These are phyloP conservation scores for Nestor notabilis DNA, from an alignment of 2,113 vertebrate genomes.

Conservation along the genomic window DNA sequence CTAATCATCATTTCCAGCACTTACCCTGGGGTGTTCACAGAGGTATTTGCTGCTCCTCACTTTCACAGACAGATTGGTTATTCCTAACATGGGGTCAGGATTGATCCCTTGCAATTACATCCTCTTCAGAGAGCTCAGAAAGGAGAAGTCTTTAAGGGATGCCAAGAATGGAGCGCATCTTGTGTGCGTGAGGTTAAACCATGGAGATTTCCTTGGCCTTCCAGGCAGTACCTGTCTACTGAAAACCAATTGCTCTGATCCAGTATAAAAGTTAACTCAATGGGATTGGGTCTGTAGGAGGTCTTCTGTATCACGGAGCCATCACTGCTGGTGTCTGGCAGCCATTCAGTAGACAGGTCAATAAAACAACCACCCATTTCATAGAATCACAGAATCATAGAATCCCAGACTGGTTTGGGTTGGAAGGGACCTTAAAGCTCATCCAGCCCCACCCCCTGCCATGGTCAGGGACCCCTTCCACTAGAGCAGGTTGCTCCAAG, in stretches of 20 bases:
- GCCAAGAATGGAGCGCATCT: neutral
- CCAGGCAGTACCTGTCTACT: neutral
- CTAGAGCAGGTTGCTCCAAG: too few relatives aligned
- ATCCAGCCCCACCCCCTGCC: too few relatives aligned
- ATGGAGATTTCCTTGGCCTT: neutral
- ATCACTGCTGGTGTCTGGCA: neutral
- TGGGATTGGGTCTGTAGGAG: neutral
- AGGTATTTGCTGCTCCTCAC: neutral
- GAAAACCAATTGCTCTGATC: neutral
- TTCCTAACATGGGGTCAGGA: neutral
- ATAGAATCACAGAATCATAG: too few relatives aligned
- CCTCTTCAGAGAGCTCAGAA: neutral
- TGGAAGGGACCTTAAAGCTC: too few relatives aligned
- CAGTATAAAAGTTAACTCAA: neutral
- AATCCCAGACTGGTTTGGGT: too few relatives aligned
- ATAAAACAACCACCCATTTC: neutral
- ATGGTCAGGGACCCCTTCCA: too few relatives aligned
- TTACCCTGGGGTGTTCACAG: neutral
- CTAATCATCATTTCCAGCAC: neutral
- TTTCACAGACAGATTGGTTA: neutral
- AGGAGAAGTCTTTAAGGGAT: neutral
- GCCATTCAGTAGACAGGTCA: accelerated
- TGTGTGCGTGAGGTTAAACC: neutral
- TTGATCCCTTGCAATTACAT: neutral
- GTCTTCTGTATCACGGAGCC: neutral